Evolutionary conservation across 2,888 invertebrate genomes (phyloP), one percentile per base, ranked within the genome.

Genomic region (Cheilosia vernalis): DNA sequence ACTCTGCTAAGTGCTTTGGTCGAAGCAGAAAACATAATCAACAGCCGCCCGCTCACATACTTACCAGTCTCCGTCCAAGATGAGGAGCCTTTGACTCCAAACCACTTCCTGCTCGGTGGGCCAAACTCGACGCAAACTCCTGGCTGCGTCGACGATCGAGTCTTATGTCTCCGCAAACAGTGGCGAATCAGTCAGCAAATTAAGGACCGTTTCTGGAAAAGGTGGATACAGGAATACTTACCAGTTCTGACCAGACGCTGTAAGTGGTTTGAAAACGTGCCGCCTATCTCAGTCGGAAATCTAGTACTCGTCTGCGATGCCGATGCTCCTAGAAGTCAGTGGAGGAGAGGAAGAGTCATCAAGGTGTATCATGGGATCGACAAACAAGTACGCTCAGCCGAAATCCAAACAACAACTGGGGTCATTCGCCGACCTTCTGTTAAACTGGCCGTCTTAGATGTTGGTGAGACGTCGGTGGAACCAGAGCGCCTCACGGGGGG

Each of bases 401-500:
- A 42, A 15, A 15, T 42, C 42, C 9, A 42, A n/a, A 42, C 42
- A 13, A 42, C 15, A 4, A 10, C 42, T 0, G 42, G 42, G n/a
- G 42, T 33, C 9, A 2, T 33, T 6, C 30, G 30, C 0, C 7
- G 30, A 33, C 30, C 30, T 0, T 1, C 30, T 2, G 2, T 33
- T 4, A n/a, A 42, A n/a, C 15, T 42, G 15, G n/a, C 42, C 3
- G 15, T 42, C 0, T 4, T 42, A 42, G 42, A 42, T 42, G 42
- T 42, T 42, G 15, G 42, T 42, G n/a, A 42, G 13, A 15, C 42
- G 9, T 42, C 10, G 42, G 42, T 15, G 3, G 51, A 5, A 47
- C 47, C 47, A 19, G 47, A 17, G 47, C 47, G 47, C 17, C 47
- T 47, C 47, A 47, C 47, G 47, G 47, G 47, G 47, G 47, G 19